Base-by-base conservation (phyloP, 1,140 invertebrate species). In the Drosophila littoralis region DNA sequence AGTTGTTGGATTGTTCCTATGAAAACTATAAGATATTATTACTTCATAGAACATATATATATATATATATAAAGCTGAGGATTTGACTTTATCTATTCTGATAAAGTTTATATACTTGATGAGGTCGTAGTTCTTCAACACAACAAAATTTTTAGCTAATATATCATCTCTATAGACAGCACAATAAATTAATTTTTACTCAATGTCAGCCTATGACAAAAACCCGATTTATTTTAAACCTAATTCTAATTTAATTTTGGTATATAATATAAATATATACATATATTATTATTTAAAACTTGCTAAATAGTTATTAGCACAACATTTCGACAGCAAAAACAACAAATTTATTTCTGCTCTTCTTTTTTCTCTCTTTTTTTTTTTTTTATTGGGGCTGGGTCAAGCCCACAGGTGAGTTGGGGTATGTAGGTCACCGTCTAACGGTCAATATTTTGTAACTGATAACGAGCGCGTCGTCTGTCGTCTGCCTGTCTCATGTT, bases 371-470 rank as follows among this genome's bases (percentile, higher is more conserved):
- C 46, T 38, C 64, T 38, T 12, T 10, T 40, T 72, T 38, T 15
- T 10, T 40, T 10, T 15, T 38, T 72, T 51, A 58, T 42, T 59
- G 28, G 40, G 54, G 40, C 46, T 65, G 54, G 61, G 61, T 52
- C 58, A 61, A 40, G 15, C 40, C 40, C 28, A 59, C 36, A 3
- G 57, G 35, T 51, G 33, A 28, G 51, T 40, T 57, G 50, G 36
- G 55, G 3, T 59, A 83, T 72, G 66, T 88, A 40, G 79, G 79
- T 86, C 76, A 72, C 12, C 54, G 45, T 36, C 36, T 75, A 75
- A 70, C 59, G 67, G 48, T 5, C 33, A 45, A 60, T 71, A 79
- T 88, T 89, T 77, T 80, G 72, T 83, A 83, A 86, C 83, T 86
- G 82, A 86, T 86, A 86, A 89, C 64, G 72, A 69, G 46, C 45